Conservation (phyloP, 2,113 vertebrate species). For the Gila orcuttii region DNA sequence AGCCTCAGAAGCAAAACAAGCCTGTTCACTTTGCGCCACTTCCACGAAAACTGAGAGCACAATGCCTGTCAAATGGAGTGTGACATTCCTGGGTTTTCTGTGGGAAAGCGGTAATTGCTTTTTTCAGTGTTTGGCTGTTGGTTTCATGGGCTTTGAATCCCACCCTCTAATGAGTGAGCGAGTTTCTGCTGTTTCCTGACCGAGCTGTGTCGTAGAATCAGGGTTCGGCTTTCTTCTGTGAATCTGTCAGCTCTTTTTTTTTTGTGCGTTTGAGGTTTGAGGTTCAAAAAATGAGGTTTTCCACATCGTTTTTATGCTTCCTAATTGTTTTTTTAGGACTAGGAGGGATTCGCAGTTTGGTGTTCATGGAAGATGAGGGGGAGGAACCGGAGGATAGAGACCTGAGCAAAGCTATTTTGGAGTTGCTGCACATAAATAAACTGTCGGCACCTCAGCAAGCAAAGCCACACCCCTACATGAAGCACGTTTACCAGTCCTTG, state of each 20-base stretch:
- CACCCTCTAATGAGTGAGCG: slow-evolving; percentile 69
- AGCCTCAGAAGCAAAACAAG: slow-evolving; percentile 51
- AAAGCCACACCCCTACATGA: slow-evolving; percentile 77
- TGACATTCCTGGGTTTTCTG: slow-evolving; percentile 72
- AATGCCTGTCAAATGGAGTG: slow-evolving; percentile 65
- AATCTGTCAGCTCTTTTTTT: neutral
- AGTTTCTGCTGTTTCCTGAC: slow-evolving; percentile 22
- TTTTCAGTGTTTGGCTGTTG: slow-evolving; percentile 55
- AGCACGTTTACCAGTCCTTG: slow-evolving; percentile 67
- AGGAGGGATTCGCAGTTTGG: slow-evolving; percentile 46
- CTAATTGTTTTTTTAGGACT: slow-evolving; percentile 26
- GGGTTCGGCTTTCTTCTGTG: neutral
- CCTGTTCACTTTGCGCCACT: slow-evolving; percentile 28
- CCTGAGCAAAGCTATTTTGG: slow-evolving; percentile 72
- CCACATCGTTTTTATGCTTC: slow-evolving; percentile 9
- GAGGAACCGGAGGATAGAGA: slow-evolving; percentile 47
- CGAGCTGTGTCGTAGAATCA: slow-evolving; percentile 18
- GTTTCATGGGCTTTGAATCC: slow-evolving; percentile 55
- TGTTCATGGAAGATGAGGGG: slow-evolving; percentile 42
- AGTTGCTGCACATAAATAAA: slow-evolving; percentile 77
- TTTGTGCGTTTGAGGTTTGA: too few relatives aligned
- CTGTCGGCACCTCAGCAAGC: slow-evolving; percentile 67
- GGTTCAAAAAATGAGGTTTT: slow-evolving; percentile 41
- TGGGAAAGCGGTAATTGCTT: slow-evolving; percentile 65
- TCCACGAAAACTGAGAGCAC: slow-evolving; percentile 44